These are phyloP conservation scores for Poecilia gillii DNA, from an alignment of 2,797 vertebrate genomes.

Conservation along the genomic window DNA sequence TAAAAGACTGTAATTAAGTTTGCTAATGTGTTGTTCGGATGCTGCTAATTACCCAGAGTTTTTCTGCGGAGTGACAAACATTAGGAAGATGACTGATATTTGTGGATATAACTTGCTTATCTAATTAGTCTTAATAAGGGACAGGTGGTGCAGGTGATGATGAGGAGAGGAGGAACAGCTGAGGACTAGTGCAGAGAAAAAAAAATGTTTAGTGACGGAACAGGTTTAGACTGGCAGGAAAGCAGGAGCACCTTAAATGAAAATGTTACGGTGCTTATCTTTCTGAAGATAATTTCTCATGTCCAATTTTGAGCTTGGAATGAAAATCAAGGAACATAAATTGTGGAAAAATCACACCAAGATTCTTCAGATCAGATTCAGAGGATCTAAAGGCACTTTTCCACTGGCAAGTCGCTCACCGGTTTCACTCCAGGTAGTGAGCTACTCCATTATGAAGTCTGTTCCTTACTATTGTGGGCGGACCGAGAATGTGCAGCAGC, in stretches of 20 bases:
- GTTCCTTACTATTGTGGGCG: no score
- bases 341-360: background rate
- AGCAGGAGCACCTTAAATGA: background rate
- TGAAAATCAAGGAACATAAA: background rate
- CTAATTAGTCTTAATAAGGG: constrained; percentile 46
- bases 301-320: background rate
- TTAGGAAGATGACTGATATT: constrained; percentile 21
- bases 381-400: background rate
- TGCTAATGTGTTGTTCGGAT: background rate
- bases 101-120: constrained; percentile 23
- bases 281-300: background rate
- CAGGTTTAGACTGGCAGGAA: constrained; percentile 10
- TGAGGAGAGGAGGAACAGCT: constrained; percentile 33
- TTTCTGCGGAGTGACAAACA: constrained; percentile 10
- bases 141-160: constrained; percentile 55
- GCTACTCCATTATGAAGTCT: no score
- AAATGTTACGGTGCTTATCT: background rate
- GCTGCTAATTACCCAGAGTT: constrained; percentile 11
- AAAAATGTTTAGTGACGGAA: constrained; percentile 4
- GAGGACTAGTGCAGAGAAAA: constrained; percentile 26
- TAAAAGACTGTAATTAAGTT: background rate
- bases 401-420: no score
- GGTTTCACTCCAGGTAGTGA: background rate
- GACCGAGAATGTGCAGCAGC: no score
- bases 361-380: background rate